Evolutionary conservation across 1,140 invertebrate genomes (phyloP).

Genomic region (Dendroctonus valens): DNA sequence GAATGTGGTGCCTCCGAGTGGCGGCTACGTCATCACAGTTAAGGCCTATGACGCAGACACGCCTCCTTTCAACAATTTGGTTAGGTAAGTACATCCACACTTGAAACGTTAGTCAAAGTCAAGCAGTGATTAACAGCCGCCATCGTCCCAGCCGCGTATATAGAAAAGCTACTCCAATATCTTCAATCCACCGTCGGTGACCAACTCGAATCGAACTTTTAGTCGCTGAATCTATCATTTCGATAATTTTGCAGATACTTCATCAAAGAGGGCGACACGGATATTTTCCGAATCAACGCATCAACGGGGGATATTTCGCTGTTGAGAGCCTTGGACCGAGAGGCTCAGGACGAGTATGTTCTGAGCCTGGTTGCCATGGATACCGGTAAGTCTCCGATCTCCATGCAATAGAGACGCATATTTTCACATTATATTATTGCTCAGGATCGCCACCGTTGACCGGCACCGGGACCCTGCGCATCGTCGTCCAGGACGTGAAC

Average conservation of each 20-base stretch:
- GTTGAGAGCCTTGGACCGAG: slow-evolving; percentile 77
- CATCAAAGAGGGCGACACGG: slow-evolving; percentile 86
- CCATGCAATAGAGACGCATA: background rate
- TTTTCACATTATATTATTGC: too few species aligned
- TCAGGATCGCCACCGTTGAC: slow-evolving; percentile 84
- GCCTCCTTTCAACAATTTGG: slow-evolving; percentile 84
- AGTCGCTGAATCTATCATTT: background rate
- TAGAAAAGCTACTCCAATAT: too few species aligned
- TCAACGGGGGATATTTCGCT: slow-evolving; percentile 85
- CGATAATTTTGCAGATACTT: slow-evolving; percentile 61
- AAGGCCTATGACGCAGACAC: slow-evolving; percentile 86
- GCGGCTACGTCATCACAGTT: slow-evolving; percentile 76
- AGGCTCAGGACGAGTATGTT: slow-evolving; percentile 76
- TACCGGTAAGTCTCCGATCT: slow-evolving; percentile 66
- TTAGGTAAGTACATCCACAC: slow-evolving; percentile 53
- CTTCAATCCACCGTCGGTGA: too few species aligned
- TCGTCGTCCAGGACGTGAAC: slow-evolving; percentile 91
- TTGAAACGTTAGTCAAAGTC: too few species aligned
- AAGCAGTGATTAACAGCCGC: too few species aligned
- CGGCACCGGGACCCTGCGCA: slow-evolving; percentile 80
- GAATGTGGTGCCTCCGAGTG: slow-evolving; percentile 75
- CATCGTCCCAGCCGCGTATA: too few species aligned
- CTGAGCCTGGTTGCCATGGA: slow-evolving; percentile 88
- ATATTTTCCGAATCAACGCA: slow-evolving; percentile 84
- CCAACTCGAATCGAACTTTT: background rate